Evolutionary conservation across 2,888 invertebrate genomes (phyloP).

Genomic region (Copidosoma aretas): DNA sequence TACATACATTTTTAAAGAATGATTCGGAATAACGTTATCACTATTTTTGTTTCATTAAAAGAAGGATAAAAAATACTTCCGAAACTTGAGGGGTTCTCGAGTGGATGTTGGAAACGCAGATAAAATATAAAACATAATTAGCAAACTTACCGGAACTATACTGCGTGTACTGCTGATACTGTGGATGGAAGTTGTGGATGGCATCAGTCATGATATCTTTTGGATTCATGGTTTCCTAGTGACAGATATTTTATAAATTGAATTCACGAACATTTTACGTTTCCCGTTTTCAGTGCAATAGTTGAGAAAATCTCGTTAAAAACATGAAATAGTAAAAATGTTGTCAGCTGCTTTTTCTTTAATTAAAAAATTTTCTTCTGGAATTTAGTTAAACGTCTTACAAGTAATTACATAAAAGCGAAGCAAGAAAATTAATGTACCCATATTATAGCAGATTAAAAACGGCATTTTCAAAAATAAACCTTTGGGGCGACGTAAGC

Average conservation of each 20-base stretch:
- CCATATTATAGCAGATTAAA: slow-evolving; percentile 6
- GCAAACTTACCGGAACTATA: slow-evolving; percentile 85
- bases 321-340: no score
- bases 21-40: background rate
- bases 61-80: no score
- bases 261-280: background rate
- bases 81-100: background rate
- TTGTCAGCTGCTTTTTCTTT: no score
- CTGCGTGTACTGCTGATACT: slow-evolving; percentile 99
- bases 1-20: no score
- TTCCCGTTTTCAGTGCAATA: background rate
- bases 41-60: background rate
- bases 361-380: no score
- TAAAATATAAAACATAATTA: slow-evolving; percentile 27
- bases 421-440: slow-evolving; percentile 25
- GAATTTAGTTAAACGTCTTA: slow-evolving; percentile 15
- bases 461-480: no score
- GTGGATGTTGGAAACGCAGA: slow-evolving; percentile 15
- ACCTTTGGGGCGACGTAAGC: no score
- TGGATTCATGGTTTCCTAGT: slow-evolving; percentile 94
- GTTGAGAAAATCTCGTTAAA: background rate
- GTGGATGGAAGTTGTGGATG: slow-evolving; percentile 99
- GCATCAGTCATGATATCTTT: slow-evolving; percentile 99
- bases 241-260: slow-evolving; percentile 24
- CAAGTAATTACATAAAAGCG: slow-evolving; percentile 11